These are phyloP conservation scores for Sepioteuthis lessoniana DNA, from an alignment of 2,888 invertebrate species.

Conservation along the genomic window DNA sequence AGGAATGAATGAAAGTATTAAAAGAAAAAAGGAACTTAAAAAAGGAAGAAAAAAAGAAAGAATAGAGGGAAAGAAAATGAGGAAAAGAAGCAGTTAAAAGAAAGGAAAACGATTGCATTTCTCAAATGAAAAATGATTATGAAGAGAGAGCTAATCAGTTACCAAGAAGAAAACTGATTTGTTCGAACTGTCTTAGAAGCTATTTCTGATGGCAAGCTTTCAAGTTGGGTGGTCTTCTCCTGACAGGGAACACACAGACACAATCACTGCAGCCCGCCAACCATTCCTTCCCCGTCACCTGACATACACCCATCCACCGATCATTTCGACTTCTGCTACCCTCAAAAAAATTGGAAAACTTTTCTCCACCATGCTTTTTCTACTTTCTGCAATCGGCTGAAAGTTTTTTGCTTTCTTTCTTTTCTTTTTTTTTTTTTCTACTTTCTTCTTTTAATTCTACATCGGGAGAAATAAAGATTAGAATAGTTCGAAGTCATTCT, in stretches of 20 bases:
- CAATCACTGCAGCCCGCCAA: background rate
- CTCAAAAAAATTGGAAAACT: background rate
- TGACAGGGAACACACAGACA: background rate
- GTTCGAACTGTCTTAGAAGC: background rate
- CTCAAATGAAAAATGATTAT: too few species aligned
- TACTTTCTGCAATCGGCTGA: background rate
- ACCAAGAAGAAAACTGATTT: background rate
- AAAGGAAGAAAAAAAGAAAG: background rate
- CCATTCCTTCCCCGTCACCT: background rate
- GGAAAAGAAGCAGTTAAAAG: background rate
- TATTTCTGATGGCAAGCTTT: background rate
- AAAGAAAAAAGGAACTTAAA: background rate
- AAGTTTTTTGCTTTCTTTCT: background rate
- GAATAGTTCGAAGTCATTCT: background rate
- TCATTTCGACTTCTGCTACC: background rate
- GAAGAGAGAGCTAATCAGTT: too few species aligned
- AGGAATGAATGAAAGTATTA: background rate
- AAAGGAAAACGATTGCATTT: background rate
- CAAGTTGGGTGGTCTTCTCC: background rate
- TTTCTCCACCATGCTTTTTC: background rate
- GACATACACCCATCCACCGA: background rate
- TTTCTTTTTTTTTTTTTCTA: background rate
- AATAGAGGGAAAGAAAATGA: background rate
- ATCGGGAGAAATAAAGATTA: background rate
- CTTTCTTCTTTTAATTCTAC: background rate